Conservation (phyloP, 2,888 invertebrate species). For the Diaphora mendica region DNA sequence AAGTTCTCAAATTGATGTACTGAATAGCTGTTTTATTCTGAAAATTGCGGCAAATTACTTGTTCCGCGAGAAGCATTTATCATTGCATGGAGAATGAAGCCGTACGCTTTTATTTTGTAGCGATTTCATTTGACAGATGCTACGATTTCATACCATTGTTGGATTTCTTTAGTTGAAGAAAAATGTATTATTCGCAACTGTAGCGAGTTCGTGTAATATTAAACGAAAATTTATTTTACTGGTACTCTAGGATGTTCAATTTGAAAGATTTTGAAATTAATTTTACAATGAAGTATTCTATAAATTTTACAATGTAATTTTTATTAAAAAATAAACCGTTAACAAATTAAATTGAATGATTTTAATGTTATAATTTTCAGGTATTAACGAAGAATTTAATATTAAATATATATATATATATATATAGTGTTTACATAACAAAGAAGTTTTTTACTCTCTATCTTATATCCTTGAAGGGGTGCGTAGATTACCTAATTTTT, state of each 20-base stretch:
- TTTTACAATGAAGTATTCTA: not conserved
- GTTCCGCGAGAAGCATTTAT: constrained; percentile 64
- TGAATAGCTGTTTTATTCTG: constrained; percentile 43
- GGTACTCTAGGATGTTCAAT: constrained; percentile 15
- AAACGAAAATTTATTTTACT: constrained; percentile 29
- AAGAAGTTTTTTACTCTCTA: not conserved
- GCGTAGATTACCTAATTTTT: not conserved
- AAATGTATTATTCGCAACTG: constrained; percentile 45
- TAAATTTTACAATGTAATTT: not conserved
- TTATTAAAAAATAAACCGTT: not conserved
- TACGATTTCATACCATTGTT: constrained; percentile 66
- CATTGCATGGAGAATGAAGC: constrained; percentile 57
- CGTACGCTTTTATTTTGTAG: constrained; percentile 60
- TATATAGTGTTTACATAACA: not conserved
- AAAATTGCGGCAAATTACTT: constrained; percentile 66
- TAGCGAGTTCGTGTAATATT: constrained; percentile 39
- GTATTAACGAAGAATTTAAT: not conserved
- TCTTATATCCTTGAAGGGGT: not conserved
- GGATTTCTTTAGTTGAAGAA: constrained; percentile 51
- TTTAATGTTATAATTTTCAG: not conserved
- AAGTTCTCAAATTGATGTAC: constrained; percentile 15
- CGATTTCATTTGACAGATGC: constrained; percentile 68
- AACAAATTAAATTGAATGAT: not conserved
- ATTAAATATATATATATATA: not conserved
- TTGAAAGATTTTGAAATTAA: not conserved